A percentile compares a stretch with the other conserved stretches of the same genome.
These are phyloP conservation scores for Natrix natrix DNA, from an alignment of 2,797 vertebrate species.

Conservation along the genomic window DNA sequence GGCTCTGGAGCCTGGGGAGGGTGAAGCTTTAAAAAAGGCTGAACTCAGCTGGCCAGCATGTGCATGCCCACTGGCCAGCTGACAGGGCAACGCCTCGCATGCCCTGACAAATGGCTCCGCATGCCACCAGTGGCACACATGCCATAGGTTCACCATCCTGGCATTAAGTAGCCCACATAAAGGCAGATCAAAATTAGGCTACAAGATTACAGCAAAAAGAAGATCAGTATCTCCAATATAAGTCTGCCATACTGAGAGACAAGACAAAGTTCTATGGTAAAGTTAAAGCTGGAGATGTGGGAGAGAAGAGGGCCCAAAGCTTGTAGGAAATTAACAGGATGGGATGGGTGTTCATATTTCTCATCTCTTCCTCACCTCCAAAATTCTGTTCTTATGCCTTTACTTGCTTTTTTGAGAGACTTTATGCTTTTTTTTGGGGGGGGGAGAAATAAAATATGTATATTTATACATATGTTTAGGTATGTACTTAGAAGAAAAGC, in stretches of 20 bases:
- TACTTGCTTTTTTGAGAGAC: neutral
- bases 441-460: neutral
- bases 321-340: neutral
- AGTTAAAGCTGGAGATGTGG: neutral
- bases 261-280: neutral
- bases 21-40: no score
- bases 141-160: no score
- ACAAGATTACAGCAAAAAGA: neutral
- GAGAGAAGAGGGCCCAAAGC: neutral
- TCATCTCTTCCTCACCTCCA: neutral
- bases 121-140: no score
- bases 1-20: no score
- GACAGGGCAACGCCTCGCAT: no score
- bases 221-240: neutral
- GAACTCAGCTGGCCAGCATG: no score
- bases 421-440: neutral
- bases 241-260: neutral
- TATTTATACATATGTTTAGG: neutral
- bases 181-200: neutral
- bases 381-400: neutral
- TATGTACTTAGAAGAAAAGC: neutral
- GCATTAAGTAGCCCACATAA: neutral
- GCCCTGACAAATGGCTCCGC: no score
- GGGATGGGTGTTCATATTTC: neutral
- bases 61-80: no score